phyloP scores from a whole-genome alignment of 2,113 vertebrate genomes.

The Sapajus apella region DNA sequence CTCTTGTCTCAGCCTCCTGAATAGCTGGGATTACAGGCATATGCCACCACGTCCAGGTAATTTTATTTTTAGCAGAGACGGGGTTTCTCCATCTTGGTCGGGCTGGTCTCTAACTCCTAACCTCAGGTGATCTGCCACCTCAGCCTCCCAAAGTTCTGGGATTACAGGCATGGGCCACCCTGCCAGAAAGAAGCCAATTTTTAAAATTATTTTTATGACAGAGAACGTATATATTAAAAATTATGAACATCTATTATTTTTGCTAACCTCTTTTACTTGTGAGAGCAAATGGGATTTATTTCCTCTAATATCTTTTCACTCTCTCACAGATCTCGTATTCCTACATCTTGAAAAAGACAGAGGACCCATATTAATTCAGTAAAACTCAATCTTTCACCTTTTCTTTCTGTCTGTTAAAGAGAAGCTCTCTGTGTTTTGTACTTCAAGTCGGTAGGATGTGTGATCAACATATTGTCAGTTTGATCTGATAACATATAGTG shows the following conservation, averaged over 20 bases:
- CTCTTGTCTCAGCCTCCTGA: no score
- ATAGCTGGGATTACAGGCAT: no score
- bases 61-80: no score
- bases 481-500: neutral
- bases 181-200: neutral
- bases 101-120: no score
- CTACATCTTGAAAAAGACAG: neutral
- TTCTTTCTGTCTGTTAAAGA: neutral
- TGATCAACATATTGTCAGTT: neutral
- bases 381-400: neutral
- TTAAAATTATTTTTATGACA: neutral
- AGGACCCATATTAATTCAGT: neutral
- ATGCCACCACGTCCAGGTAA: accelerated
- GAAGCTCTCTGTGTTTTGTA: neutral
- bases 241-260: neutral
- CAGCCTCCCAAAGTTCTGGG: no score
- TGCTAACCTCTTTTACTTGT: neutral
- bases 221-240: neutral
- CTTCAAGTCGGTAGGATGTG: neutral
- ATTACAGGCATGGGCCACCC: no score
- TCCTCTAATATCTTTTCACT: neutral
- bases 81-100: no score
- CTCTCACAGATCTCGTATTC: neutral
- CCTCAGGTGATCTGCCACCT: no score
- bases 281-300: neutral